Evolutionary conservation across 2,797 vertebrate species (phyloP).

Genomic region (Poliocrania exsul): DNA sequence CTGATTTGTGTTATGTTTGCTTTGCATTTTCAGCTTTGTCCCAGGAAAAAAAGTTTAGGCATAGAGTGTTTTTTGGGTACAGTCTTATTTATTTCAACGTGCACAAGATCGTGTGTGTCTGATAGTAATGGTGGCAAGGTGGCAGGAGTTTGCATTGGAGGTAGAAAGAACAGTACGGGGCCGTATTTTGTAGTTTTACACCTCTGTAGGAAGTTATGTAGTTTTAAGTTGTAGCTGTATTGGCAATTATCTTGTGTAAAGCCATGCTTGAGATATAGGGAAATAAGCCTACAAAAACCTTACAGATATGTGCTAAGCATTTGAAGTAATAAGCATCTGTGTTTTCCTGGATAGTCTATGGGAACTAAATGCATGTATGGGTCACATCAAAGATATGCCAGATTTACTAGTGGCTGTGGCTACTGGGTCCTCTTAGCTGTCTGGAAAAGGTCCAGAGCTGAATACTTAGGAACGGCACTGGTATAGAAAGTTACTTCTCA

Average conservation of each 20-base stretch:
- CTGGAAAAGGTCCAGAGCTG: background rate
- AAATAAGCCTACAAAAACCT: background rate
- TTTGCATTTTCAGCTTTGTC: background rate
- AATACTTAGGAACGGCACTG: background rate
- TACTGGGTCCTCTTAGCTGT: background rate
- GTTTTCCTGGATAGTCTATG: background rate
- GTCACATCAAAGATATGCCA: background rate
- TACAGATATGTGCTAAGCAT: background rate
- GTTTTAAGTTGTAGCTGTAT: background rate
- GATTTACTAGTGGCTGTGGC: background rate
- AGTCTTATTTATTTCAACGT: background rate
- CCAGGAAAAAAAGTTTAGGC: background rate
- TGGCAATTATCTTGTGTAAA: background rate
- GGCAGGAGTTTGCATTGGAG: background rate
- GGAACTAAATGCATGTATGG: background rate
- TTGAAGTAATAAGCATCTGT: background rate
- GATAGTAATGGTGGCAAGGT: background rate
- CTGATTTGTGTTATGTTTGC: background rate
- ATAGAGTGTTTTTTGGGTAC: rapidly evolving
- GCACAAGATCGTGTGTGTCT: background rate
- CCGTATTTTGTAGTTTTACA: background rate
- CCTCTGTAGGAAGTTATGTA: background rate
- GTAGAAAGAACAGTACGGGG: background rate
- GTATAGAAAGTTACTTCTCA: background rate
- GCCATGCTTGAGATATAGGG: background rate